Conservation (phyloP, 2,888 invertebrate species). For the Theodoxus fluviatilis region DNA sequence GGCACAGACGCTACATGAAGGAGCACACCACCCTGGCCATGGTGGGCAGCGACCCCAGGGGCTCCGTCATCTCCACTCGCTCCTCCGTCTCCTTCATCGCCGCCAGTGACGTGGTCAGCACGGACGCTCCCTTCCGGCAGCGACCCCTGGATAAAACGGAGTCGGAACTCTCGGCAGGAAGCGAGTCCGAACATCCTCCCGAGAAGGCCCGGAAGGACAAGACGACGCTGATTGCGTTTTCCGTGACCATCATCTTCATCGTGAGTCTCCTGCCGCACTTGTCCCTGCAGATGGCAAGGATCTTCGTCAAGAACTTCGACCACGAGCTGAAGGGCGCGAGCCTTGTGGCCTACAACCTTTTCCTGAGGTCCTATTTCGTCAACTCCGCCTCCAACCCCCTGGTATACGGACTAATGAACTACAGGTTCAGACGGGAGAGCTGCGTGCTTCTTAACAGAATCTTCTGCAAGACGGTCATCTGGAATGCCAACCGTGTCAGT, state of each 20-base stretch:
- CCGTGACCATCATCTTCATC: slow-evolving; percentile 46
- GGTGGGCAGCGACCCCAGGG: background rate
- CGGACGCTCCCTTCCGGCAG: slow-evolving; percentile 27
- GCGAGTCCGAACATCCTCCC: too few relatives aligned
- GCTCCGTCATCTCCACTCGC: slow-evolving; percentile 30
- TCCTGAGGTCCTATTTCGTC: slow-evolving; percentile 47
- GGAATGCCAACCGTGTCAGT: too few relatives aligned
- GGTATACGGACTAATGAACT: slow-evolving; percentile 47
- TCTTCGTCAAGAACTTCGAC: slow-evolving; percentile 35
- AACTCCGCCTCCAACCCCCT: slow-evolving; percentile 47
- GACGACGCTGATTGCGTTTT: slow-evolving; percentile 38
- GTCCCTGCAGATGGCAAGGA: slow-evolving; percentile 37
- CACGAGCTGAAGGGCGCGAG: slow-evolving; percentile 29
- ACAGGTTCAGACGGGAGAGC: slow-evolving; percentile 36
- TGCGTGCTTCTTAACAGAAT: slow-evolving; percentile 5
- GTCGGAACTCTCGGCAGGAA: too few relatives aligned
- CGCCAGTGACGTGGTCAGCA: slow-evolving; percentile 29
- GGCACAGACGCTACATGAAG: slow-evolving; percentile 22
- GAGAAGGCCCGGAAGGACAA: slow-evolving; percentile 21
- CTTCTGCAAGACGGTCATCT: too few relatives aligned
- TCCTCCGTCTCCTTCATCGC: slow-evolving; percentile 23
- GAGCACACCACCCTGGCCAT: slow-evolving; percentile 5
- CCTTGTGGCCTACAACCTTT: slow-evolving; percentile 40
- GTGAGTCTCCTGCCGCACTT: slow-evolving; percentile 47
- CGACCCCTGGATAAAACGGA: background rate